These are phyloP conservation scores for Pyrrhura leucotis DNA, from an alignment of 2,797 vertebrate species.

Conservation along the genomic window DNA sequence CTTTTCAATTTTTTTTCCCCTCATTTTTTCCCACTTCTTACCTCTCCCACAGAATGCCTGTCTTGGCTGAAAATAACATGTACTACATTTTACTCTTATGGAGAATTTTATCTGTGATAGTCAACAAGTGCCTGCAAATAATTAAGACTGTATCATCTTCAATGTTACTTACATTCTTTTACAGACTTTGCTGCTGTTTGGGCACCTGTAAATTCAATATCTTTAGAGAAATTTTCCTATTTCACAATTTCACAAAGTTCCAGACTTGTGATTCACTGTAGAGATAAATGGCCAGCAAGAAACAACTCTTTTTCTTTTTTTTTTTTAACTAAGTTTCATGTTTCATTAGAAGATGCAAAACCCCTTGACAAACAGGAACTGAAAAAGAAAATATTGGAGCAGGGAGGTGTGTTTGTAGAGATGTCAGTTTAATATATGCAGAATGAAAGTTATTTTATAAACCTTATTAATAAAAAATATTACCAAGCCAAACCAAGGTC, in stretches of 20 bases:
- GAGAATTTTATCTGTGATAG: background rate
- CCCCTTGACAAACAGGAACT: background rate
- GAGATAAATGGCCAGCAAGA: background rate
- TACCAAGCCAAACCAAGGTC: slow-evolving; percentile 10
- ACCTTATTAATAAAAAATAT: slow-evolving; percentile 16
- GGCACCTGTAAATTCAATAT: background rate
- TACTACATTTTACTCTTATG: background rate
- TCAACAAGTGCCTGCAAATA: background rate
- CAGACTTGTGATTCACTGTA: background rate
- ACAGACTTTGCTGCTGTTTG: background rate
- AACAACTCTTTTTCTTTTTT: background rate
- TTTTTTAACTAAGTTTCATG: background rate
- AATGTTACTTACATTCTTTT: background rate
- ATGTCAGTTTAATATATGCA: background rate
- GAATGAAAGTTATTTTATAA: slow-evolving; percentile 3
- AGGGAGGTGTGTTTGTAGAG: background rate
- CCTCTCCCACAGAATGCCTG: background rate
- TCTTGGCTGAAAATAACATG: background rate
- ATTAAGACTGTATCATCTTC: background rate
- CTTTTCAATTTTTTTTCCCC: background rate
- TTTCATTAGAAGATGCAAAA: background rate
- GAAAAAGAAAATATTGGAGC: slow-evolving; percentile 19
- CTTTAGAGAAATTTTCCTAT: background rate
- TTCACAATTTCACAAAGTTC: background rate
- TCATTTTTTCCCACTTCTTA: background rate